These are phyloP conservation scores for Brachypterus glaber DNA, from an alignment of 2,888 invertebrate genomes.

Conservation along the genomic window DNA sequence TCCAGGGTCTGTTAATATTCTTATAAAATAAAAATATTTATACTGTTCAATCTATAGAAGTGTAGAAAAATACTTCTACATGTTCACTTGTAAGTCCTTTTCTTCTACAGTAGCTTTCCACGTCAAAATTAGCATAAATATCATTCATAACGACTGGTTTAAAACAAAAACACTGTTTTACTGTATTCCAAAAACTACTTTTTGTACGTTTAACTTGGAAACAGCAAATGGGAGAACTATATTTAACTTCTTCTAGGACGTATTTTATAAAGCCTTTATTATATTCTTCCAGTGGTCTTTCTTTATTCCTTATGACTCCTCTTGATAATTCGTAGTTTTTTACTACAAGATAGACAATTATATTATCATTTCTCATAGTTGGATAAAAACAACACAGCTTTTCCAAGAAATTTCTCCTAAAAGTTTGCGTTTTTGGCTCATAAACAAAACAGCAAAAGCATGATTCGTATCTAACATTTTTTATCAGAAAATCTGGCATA, in stretches of 20 bases:
- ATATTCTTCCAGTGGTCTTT: too few species aligned
- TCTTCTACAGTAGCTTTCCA: background rate
- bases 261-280: too few species aligned
- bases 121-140: background rate
- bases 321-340: too few species aligned
- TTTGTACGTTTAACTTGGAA: slow-evolving; percentile 6
- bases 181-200: slow-evolving; percentile 6
- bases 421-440: background rate
- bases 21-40: too few species aligned
- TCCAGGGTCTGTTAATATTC: too few species aligned
- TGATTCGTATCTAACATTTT: background rate
- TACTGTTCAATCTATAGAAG: too few species aligned
- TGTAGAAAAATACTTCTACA: too few species aligned
- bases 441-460: background rate
- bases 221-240: slow-evolving; percentile 5
- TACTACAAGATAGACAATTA: background rate
- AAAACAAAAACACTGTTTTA: slow-evolving; percentile 5
- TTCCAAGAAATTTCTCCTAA: slow-evolving; percentile 1
- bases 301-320: too few species aligned
- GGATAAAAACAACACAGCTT: background rate
- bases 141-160: slow-evolving; percentile 3
- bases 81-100: too few species aligned
- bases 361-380: background rate
- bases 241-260: too few species aligned
- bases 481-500: too few species aligned